Conservation (phyloP, 53 echinoderm and acorn worm genomes). For the Crossaster papposus region DNA sequence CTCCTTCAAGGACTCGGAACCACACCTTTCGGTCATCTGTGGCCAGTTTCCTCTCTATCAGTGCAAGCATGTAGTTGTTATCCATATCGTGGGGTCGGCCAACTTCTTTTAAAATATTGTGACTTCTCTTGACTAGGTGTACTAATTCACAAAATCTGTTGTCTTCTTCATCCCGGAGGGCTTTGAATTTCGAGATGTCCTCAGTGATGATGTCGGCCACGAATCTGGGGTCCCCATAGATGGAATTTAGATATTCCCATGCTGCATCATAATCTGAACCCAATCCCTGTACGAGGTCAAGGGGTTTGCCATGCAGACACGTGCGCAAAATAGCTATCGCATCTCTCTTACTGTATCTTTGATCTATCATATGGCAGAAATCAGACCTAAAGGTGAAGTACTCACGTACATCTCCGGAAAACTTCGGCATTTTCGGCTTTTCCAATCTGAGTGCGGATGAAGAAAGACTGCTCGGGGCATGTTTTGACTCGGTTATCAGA, state of each 20-base stretch:
- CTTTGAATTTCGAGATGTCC: conserved; percentile 48
- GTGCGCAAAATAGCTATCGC: no score
- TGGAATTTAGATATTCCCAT: conserved; percentile 55
- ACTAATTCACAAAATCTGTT: conserved; percentile 68
- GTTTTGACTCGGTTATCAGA: no score
- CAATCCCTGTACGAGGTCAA: no score
- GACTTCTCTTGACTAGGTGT: conserved; percentile 65
- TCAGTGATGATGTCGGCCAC: conserved; percentile 66
- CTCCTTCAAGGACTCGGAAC: conserved; percentile 48
- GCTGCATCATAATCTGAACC: not conserved
- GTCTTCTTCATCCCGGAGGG: conserved; percentile 63
- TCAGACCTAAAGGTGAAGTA: no score
- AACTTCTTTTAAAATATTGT: conserved; percentile 65
- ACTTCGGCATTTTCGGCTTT: no score
- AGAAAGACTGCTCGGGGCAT: no score
- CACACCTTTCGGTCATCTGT: conserved; percentile 61
- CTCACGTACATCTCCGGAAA: no score
- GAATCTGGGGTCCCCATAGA: conserved; percentile 69
- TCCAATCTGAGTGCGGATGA: no score
- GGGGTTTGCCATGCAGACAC: no score
- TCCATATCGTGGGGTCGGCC: conserved; percentile 65
- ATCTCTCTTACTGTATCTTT: no score
- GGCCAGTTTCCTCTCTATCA: conserved; percentile 62
- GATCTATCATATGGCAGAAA: no score
- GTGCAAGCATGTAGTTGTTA: conserved; percentile 66